Base-by-base conservation (phyloP, 2,797 vertebrate species). In the Brotula barbata region DNA sequence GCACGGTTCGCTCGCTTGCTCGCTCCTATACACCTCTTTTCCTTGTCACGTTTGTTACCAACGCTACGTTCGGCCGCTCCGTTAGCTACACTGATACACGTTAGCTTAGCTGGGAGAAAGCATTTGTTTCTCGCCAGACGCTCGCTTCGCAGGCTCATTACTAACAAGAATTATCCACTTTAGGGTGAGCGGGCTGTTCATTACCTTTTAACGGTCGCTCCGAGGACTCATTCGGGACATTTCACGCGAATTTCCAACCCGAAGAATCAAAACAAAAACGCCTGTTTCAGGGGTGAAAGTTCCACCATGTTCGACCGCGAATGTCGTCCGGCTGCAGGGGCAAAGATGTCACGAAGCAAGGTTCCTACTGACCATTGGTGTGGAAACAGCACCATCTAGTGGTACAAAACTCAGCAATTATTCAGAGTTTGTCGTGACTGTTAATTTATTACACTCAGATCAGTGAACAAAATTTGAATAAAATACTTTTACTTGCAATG, bases 181-280 rank as follows among this genome's bases (percentile, higher is more conserved):
- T 16, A 13, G 1, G 54, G 15, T 8, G 1, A 20, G 0, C 15
- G 1, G 0, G 6, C 1, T 6, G 1, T 1, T 9, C 3, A 3
- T n/a, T 52, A 15, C 31, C 13, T 22, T 21, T 19, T 14, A 15
- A 6, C 16, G 4, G 0, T 25, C 0, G 22, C 6, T 13, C 3
- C 5, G 7, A 23, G 19, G 1, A 49, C 12, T 6, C 6, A 13
- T 16, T 40, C 2, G 14, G 3, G 10, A 16, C 6, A 21, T 7
- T 19, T 49, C 9, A 50, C 25, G 14, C 1, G 1, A 51, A 74
- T 45, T 45, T 3, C 17, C 13, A 73, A 21, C 13, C 63, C 23
- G 58, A 60, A 63, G 45, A 78, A 80, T 71, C 25, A 82, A 90
- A 88, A 90, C 91, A 88, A 92, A 90, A 85, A 80, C 85, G 67